Base-by-base conservation (phyloP, 2,888 invertebrate genomes). In the Apeira syringaria region DNA sequence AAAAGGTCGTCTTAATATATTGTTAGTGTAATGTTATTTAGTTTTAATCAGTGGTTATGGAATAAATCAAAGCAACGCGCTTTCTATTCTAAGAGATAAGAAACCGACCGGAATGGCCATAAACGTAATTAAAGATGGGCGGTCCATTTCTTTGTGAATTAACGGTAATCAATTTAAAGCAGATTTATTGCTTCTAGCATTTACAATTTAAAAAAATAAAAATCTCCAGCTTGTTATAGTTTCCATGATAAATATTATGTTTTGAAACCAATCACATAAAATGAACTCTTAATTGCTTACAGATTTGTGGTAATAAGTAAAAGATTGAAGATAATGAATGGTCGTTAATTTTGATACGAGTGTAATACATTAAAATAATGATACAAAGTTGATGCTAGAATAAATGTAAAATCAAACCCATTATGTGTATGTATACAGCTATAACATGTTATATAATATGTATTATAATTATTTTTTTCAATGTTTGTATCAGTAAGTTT, bases 71-170 rank as follows among this genome's bases (percentile, higher is more conserved):
- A 13, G 10, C 11, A 25, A 18, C 6, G 26, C 15, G 12, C 5
- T 30, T 41, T 17, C 20, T 11, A 25, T 26, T 18, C 17, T 12
- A 18, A 18, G 12, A 39, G 5, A 30, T 10, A n/a, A 35, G 27
- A 70, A 67, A 68, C 61, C 61, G 54, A 61, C 59, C 56, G 45
- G 65, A 74, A 65, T 54, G 61, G 68, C 72, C 71, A 71, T 74
- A 82, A 80, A 82, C 64, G 76, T 73, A 80, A 82, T 82, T 80
- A 80, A 77, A 80, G 68, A 63, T 60, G 73, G 79, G 77, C 78
- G 74, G 78, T 67, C 60, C 56, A 66, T 63, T 75, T 76, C 75
- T 75, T 75, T 74, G 74, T 77, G 65, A 76, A 82, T 80, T 80
- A 80, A 78, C 72, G 68, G 70, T 75, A 78, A 80, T 81, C 80